A percentile compares a stretch with the other conserved stretches of the same genome.
These are phyloP conservation scores for Bovichtus diacanthus DNA, from an alignment of 2,797 vertebrate genomes.

Conservation along the genomic window DNA sequence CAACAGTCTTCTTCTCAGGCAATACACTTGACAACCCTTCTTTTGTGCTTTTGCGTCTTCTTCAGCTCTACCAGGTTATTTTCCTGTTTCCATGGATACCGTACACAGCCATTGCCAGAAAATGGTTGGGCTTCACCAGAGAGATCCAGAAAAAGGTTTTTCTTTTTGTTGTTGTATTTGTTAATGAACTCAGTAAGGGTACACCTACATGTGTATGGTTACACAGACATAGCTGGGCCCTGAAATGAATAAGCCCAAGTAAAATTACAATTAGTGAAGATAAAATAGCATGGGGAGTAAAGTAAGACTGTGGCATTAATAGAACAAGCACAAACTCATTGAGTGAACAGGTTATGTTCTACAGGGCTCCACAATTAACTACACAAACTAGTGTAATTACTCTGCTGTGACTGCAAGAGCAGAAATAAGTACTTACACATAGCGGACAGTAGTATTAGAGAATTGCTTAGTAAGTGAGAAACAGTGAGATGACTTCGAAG, in stretches of 20 bases:
- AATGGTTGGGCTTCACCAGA: slow-evolving; percentile 1
- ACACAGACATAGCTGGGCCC: not conserved
- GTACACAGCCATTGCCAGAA: slow-evolving; percentile 15
- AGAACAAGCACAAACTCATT: not conserved
- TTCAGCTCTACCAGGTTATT: slow-evolving; percentile 36
- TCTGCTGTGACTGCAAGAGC: not conserved
- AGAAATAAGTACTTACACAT: not conserved
- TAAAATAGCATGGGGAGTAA: not conserved
- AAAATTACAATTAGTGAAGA: not conserved
- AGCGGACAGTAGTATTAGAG: not conserved
- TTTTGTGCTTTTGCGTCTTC: slow-evolving; percentile 13
- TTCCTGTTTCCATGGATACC: slow-evolving; percentile 62
- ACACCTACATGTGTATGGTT: not conserved
- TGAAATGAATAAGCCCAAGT: not conserved
- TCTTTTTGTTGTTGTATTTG: slow-evolving; percentile 20
- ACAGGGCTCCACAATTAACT: not conserved
- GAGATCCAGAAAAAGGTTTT: slow-evolving; percentile 1
- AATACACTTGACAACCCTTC: slow-evolving; percentile 11
- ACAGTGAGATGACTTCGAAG: not conserved
- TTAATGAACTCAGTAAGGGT: slow-evolving; percentile 45
- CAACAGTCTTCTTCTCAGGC: not conserved
- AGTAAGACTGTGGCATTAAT: not conserved
- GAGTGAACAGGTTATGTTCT: not conserved
- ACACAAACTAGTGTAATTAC: slow-evolving; percentile 1
- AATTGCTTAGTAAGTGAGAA: not conserved